These are phyloP conservation scores for Anastatus disparis DNA, from an alignment of 1,140 invertebrate species.

Conservation along the genomic window DNA sequence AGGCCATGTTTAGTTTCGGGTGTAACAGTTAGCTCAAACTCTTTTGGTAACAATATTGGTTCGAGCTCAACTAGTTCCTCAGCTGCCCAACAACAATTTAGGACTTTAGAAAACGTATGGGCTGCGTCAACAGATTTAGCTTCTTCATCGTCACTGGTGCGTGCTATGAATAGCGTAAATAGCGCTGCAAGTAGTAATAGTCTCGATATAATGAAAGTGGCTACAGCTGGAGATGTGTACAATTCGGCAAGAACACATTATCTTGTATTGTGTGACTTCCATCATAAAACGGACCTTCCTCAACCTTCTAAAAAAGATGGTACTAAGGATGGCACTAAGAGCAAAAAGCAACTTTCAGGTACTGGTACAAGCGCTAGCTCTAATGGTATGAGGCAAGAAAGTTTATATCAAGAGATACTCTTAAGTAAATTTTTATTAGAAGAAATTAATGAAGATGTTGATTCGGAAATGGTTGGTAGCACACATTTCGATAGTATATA, in stretches of 20 bases:
- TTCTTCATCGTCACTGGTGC: conserved; percentile 67
- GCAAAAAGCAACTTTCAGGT: conserved; percentile 62
- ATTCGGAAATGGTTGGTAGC: conserved; percentile 57
- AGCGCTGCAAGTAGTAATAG: conserved; percentile 64
- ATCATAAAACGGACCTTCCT: conserved; percentile 59
- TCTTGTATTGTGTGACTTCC: conserved; percentile 71
- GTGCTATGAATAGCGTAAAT: conserved; percentile 73
- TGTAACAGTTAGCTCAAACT: conserved; percentile 53
- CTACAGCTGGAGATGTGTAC: conserved; percentile 46
- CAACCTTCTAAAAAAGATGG: conserved; percentile 54
- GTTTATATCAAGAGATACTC: conserved; percentile 62
- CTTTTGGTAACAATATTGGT: conserved; percentile 15
- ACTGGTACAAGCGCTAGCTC: conserved; percentile 66
- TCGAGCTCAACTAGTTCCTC: background rate
- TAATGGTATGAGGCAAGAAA: conserved; percentile 61
- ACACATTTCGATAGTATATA: conserved; percentile 58
- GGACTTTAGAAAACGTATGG: conserved; percentile 65
- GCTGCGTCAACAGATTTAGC: conserved; percentile 58
- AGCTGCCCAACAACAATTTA: conserved; percentile 47
- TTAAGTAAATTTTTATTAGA: conserved; percentile 64
- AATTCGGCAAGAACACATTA: conserved; percentile 59
- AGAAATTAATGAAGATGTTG: conserved; percentile 64
- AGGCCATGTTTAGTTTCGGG: conserved; percentile 65
- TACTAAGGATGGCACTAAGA: conserved; percentile 55
- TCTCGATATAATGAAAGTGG: conserved; percentile 51